These are phyloP conservation scores for Nomada fucata DNA, from an alignment of 2,888 invertebrate genomes.

Conservation along the genomic window DNA sequence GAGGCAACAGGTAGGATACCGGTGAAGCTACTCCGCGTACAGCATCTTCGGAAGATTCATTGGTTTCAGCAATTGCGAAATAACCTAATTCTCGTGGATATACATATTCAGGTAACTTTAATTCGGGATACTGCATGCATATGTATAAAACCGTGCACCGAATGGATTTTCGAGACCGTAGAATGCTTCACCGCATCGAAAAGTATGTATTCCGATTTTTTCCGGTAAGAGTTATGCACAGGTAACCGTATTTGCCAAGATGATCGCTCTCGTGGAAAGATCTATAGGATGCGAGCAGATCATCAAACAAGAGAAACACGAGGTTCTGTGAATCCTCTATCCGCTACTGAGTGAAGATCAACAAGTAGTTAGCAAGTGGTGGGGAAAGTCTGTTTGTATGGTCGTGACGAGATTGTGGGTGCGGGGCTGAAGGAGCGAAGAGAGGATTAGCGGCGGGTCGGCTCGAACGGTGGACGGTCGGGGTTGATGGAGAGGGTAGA, in stretches of 20 bases:
- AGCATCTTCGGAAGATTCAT: not conserved
- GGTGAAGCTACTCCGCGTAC: not conserved
- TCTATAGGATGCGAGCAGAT: not conserved
- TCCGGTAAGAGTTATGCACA: no score
- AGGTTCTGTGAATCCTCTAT: constrained; percentile 14
- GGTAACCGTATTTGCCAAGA: no score
- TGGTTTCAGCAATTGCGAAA: not conserved
- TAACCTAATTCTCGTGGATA: no score
- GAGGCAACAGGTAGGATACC: constrained; percentile 27
- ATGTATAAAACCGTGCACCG: no score
- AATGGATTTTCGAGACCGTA: no score
- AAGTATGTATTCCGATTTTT: no score
- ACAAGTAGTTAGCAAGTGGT: constrained; percentile 70
- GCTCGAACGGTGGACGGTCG: constrained; percentile 19
- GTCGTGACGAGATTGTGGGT: constrained; percentile 45
- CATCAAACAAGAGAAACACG: not conserved
- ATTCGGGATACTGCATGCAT: no score
- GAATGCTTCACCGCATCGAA: no score
- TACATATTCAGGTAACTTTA: no score
- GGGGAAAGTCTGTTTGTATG: constrained; percentile 70
- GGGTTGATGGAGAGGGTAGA: not conserved
- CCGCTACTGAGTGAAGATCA: constrained; percentile 75
- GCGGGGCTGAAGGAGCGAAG: constrained; percentile 36
- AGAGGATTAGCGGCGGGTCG: constrained; percentile 17
- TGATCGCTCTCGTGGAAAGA: no score